Conservation (phyloP, 2,888 invertebrate genomes). For the Mesochorus sp. region DNA sequence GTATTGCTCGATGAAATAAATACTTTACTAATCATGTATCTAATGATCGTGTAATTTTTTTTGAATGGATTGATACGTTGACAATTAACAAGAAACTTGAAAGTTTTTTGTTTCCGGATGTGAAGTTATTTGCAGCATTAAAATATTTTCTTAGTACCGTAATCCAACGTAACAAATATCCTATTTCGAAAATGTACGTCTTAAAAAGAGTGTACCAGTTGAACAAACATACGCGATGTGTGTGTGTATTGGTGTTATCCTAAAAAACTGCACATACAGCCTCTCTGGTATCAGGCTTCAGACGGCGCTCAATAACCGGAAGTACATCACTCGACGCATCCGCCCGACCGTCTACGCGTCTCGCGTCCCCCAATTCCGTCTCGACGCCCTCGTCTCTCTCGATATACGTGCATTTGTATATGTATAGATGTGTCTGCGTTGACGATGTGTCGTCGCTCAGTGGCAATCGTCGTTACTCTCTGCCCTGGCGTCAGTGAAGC, state of each 20-base stretch:
- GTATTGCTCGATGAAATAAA: no score
- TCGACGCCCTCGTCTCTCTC: conserved; percentile 68
- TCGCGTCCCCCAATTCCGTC: conserved; percentile 77
- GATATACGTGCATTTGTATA: conserved; percentile 5
- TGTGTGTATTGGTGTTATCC: neutral
- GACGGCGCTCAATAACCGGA: conserved; percentile 79
- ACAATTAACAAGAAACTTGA: no score
- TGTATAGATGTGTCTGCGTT: neutral
- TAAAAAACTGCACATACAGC: conserved; percentile 54
- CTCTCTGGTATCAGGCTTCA: conserved; percentile 65
- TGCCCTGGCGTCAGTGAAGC: conserved; percentile 37
- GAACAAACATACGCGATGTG: neutral
- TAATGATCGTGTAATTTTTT: no score
- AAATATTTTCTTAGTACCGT: no score
- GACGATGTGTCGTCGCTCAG: conserved; percentile 13
- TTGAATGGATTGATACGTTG: no score
- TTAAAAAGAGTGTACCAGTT: no score
- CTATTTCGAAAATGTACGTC: no score
- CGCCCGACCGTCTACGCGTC: conserved; percentile 77
- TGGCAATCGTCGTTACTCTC: conserved; percentile 4
- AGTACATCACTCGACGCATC: conserved; percentile 80
- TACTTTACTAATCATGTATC: no score
- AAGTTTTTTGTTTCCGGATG: no score
- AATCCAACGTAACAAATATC: no score
- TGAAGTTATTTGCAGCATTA: no score